Evolutionary conservation across 2,797 vertebrate species (phyloP).

Genomic region (Pipistrellus nathusii): DNA sequence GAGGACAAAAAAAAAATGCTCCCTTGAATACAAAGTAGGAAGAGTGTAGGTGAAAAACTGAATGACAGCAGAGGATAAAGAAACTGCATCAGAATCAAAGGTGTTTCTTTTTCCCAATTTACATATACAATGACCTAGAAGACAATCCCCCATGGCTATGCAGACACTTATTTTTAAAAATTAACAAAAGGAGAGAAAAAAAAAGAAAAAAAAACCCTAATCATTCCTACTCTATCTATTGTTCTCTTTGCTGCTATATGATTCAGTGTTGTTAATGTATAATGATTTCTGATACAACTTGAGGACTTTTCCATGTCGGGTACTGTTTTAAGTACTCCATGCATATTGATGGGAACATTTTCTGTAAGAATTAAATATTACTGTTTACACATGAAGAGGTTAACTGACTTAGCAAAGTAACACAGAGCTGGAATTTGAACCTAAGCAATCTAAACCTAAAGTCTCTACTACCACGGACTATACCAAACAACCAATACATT

Average conservation of each 20-base stretch:
- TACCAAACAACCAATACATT: not conserved
- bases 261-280: not conserved
- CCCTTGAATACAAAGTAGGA: not conserved
- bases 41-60: not conserved
- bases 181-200: too few relatives aligned
- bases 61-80: not conserved
- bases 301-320: not conserved
- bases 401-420: not conserved
- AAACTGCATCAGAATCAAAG: not conserved
- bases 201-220: not conserved
- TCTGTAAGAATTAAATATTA: not conserved
- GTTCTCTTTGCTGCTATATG: not conserved
- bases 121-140: not conserved
- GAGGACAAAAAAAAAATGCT: not conserved
- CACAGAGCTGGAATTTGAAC: not conserved
- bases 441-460: not conserved
- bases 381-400: not conserved
- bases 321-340: not conserved
- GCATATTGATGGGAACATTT: not conserved
- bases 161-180: not conserved
- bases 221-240: not conserved
- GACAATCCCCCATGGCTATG: not conserved
- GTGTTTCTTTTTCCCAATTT: not conserved
- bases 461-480: not conserved
- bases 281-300: conserved; percentile 3